Base-by-base conservation (phyloP, 2,797 vertebrate species). In the Pseudochirops corinnae region DNA sequence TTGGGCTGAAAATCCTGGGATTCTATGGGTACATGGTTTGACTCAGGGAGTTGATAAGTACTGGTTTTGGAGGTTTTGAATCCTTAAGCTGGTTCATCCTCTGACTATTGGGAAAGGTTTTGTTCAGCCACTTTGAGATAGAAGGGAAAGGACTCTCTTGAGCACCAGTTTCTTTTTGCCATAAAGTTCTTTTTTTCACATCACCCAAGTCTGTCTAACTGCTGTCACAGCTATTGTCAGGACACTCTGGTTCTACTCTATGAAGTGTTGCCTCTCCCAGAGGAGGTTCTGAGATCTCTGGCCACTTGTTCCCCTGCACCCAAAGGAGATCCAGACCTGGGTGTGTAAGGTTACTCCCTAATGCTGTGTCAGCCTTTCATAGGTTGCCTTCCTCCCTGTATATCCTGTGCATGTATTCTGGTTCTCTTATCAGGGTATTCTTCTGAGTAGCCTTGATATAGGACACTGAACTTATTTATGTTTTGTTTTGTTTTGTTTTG, bases 361-460 rank as follows among this genome's bases (percentile, higher is more conserved):
- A 90, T 58, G 82, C 50, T 62, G 39, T 53, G 82, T 56, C 58
- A 93, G 87, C 24, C 39, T 62, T 3, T 56, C 53, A 53, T 91
- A 55, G 31, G 1, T 29, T 46, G 0, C 33, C 50, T 7, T 28
- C 21, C 31, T 90, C 46, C 0, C 18, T 16, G 12, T 82, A 92
- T 60, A 87, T 11, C 1, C 74, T 33, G 24, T 92, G 53, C 56
- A 87, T 95, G 93, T 92, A 52, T 94, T 92, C 93, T 93, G 95
- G 56, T 96, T 97, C 24, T 50, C 0, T 1, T 16, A 60, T 92
- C 28, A 74, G 94, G 91, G 94, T 90, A 91, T 92, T 98, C 21
- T 60, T 97, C 96, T 95, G 50, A 55, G 39, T 94, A 55, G 60
- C 46, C 94, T 98, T 96, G 97, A 91, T 87, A 55, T 74, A 95